phyloP scores from a whole-genome alignment of 2,888 invertebrate genomes.

The Apamea crenata region DNA sequence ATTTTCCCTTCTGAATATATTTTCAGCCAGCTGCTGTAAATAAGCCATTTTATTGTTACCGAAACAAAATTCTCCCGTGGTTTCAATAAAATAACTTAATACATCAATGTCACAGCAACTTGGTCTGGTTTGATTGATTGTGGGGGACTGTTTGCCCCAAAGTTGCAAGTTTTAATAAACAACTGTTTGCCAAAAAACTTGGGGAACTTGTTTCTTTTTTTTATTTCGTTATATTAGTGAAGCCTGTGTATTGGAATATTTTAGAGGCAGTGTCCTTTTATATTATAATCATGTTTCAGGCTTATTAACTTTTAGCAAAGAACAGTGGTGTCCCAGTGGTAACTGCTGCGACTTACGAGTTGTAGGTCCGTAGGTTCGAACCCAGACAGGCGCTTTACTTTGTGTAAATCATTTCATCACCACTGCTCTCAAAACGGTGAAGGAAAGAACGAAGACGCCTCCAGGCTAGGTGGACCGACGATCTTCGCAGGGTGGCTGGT shows the following conservation, averaged over 20 bases:
- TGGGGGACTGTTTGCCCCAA: constrained; percentile 42
- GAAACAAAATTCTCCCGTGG: constrained; percentile 46
- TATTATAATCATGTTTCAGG: not conserved
- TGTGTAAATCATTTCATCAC: too few relatives aligned
- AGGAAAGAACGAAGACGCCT: too few relatives aligned
- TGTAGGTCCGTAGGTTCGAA: too few relatives aligned
- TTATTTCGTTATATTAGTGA: not conserved
- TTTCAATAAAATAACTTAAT: constrained; percentile 63
- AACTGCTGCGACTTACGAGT: too few relatives aligned
- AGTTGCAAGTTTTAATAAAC: constrained; percentile 52
- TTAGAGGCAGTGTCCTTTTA: not conserved
- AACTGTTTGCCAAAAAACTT: constrained; percentile 42
- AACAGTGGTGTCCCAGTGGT: too few relatives aligned
- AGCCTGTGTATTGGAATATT: not conserved
- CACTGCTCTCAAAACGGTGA: too few relatives aligned
- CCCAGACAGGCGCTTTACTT: too few relatives aligned
- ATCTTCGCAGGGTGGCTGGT: too few relatives aligned
- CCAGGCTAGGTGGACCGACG: too few relatives aligned
- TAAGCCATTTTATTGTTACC: constrained; percentile 52
- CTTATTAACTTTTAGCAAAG: not conserved
- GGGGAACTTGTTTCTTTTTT: constrained; percentile 13
- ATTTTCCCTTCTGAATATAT: not conserved
- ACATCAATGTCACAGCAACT: constrained; percentile 67
- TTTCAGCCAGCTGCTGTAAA: constrained; percentile 28
- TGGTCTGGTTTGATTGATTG: constrained; percentile 64